Percentiles rank a stretch among this genome's conserved stretches.
Evolutionary conservation across 2,113 vertebrate species (phyloP).

Genomic region (Lamprologus lemairii): DNA sequence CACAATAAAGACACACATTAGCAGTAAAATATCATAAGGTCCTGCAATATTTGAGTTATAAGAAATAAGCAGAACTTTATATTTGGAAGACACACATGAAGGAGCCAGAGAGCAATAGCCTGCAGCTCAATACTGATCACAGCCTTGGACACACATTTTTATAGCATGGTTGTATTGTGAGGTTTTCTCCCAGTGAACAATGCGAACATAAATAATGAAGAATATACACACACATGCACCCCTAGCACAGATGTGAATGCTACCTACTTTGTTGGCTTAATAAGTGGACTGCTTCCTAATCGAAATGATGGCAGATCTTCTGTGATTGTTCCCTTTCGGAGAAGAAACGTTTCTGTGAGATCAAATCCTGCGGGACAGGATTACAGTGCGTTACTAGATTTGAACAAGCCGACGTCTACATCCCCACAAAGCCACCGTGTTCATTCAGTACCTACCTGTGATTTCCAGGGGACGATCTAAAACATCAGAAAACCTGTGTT

Average conservation of each 20-base stretch:
- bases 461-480: constrained; percentile 64
- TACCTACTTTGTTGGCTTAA: constrained; percentile 84
- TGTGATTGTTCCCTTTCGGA: constrained; percentile 75
- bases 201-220: background rate
- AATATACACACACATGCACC: background rate
- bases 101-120: background rate
- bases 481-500: constrained; percentile 62
- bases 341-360: constrained; percentile 85
- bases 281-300: constrained; percentile 81
- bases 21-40: background rate
- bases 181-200: background rate
- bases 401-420: background rate
- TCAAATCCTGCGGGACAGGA: constrained; percentile 81
- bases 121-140: background rate
- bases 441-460: constrained; percentile 74
- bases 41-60: background rate
- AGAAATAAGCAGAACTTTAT: background rate
- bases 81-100: background rate
- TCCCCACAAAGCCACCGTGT: background rate
- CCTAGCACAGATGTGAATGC: background rate
- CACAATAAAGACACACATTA: background rate
- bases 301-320: constrained; percentile 81
- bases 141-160: background rate
- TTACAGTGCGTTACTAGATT: background rate
- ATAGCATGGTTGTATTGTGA: background rate